These are phyloP conservation scores for Panthera tigris DNA, from an alignment of 2,113 vertebrate genomes.

Conservation along the genomic window DNA sequence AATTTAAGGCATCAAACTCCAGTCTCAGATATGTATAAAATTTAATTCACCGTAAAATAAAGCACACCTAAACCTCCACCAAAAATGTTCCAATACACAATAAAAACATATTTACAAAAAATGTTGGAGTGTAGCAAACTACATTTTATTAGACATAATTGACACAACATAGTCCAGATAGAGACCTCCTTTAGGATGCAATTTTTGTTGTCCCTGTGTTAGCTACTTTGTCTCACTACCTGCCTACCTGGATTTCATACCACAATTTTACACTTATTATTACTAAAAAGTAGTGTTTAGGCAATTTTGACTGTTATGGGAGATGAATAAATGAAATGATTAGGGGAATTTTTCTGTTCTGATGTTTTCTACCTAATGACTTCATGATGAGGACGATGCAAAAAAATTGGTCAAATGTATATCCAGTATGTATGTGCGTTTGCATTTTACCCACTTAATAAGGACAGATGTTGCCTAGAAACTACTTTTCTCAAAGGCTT, in stretches of 20 bases:
- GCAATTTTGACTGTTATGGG: not conserved
- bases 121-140: not conserved
- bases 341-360: not conserved
- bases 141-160: conserved; percentile 21
- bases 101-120: not conserved
- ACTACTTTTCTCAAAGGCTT: not conserved
- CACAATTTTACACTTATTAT: not conserved
- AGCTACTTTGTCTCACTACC: not conserved
- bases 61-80: not conserved
- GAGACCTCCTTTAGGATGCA: not conserved
- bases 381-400: not conserved
- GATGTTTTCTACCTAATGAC: conserved; percentile 5
- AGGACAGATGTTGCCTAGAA: conserved; percentile 24
- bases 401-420: not conserved
- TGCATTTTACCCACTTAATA: not conserved
- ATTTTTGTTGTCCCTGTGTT: not conserved
- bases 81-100: not conserved
- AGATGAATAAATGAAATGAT: not conserved
- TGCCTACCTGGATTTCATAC: not conserved
- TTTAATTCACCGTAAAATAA: not conserved
- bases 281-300: not conserved
- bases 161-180: not conserved
- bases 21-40: not conserved
- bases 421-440: not conserved
- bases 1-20: not conserved